Evolutionary conservation across 1,140 invertebrate genomes (phyloP), one percentile per base, ranked within the genome.

Genomic region (Euura saliciscinereae): DNA sequence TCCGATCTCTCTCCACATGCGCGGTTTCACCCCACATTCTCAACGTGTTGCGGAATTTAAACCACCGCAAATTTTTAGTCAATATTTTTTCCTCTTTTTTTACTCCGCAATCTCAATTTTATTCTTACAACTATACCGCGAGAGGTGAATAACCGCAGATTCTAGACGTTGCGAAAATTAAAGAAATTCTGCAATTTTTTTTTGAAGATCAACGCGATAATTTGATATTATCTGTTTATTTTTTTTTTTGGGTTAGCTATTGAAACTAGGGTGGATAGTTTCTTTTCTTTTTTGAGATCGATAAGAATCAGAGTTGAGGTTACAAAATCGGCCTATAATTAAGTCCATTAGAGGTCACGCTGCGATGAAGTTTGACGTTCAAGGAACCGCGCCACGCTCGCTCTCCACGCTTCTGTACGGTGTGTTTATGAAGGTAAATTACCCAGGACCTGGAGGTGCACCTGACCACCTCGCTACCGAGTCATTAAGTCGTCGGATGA

Each of bases 401-500:
- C 28, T 28, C 28, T 28, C 28, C 28, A 28, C 28, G 28, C 28
- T 28, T 28, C 28, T 28, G 28, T 28, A n/a, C 28, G 10, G 11
- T 44, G 28, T 67, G 28, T 67, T 67, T 67, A 67, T 67, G 10
- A 67, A 42, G 28, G 66, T 10, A 28, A 67, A 67, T 67, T 67
- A 67, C 43, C 7, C 28, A 10, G 42, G 42, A 28, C 28, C 66
- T 8, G 28, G 66, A 13, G 13, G 66, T 42, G 66, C 66, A 67
- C 66, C 66, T 67, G 66, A 42, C 66, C 28, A 42, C 43, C 66
- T 3, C 28, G 13, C 3, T 8, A 67, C 66, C 8, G 66, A 67
- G 66, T 67, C 66, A 67, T 67, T 67, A 67, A 67, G 66, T 67
- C 66, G 11, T 10, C 13, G 28, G 66, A 67, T 42, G 66, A 28